These are phyloP conservation scores for Stomatorhinus ivindoensis DNA, from an alignment of 2,113 vertebrate species.

Conservation along the genomic window DNA sequence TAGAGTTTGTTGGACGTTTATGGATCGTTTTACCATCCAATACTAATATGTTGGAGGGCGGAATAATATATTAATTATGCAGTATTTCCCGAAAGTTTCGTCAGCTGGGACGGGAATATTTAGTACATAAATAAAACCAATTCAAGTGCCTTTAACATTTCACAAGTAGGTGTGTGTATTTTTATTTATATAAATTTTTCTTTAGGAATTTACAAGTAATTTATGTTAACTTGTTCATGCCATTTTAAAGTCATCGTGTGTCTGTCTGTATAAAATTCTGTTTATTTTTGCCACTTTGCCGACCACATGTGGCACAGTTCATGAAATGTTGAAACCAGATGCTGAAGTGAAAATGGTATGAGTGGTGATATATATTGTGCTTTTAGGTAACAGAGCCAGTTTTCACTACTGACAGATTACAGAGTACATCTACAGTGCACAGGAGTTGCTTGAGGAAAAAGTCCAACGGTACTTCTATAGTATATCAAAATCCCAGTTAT, in stretches of 20 bases:
- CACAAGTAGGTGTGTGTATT: neutral
- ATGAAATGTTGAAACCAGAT: neutral
- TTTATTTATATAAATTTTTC: neutral
- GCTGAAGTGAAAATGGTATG: slow-evolving; percentile 10
- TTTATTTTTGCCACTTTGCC: neutral
- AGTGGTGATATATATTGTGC: neutral
- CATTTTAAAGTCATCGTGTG: neutral
- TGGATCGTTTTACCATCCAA: slow-evolving; percentile 32
- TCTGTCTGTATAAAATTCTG: neutral
- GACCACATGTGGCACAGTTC: neutral
- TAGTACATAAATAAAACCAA: neutral
- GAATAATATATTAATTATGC: slow-evolving; percentile 13
- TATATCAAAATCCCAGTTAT: neutral
- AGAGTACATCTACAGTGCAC: neutral
- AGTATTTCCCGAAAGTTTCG: slow-evolving; percentile 43
- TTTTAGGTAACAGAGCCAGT: neutral
- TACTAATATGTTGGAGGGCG: neutral
- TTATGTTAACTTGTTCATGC: neutral
- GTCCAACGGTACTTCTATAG: neutral
- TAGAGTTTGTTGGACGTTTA: neutral
- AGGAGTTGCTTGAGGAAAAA: neutral
- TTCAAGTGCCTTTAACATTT: neutral
- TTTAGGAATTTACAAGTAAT: neutral
- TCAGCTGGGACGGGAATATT: slow-evolving; percentile 19
- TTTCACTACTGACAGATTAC: neutral